Evolutionary conservation across 2,113 vertebrate species (phyloP), one percentile per base, ranked within the genome.

Genomic region (Phrynocephalus versicolor): DNA sequence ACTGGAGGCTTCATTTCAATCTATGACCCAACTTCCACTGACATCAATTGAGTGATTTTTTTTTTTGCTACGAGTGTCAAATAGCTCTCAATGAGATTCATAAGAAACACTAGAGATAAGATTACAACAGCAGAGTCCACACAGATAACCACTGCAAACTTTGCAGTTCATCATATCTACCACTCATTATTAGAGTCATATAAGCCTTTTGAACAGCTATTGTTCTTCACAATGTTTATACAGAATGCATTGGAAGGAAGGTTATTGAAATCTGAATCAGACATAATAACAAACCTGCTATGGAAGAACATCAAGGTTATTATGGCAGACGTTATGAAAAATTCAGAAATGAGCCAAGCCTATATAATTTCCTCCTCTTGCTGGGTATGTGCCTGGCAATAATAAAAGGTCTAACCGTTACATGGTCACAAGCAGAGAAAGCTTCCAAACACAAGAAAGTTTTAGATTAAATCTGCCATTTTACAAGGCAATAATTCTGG

Each of bases 391-490:
- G 60, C 69, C 72, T 89, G 70, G 30, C 51, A 85, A 45, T 81
- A 91, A 85, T 83, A 88, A 83, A 89, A 90, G 27, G 33, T 85
- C 81, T 62, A 87, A 88, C 35, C 57, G 81, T 13, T 77, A 0
- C 67, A 86, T 55, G 1, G 85, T 84, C 83, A 23, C 64, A 69
- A n/a, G 37, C 0, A 86, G 89, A 90, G 33, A 37, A 71, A 25
- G 1, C 62, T 90, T 89, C 23, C 79, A 79, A 87, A 90, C 88
- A 87, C 79, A 80, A 81, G 88, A 92, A 25, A 30, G 79, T 33
- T 90, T 92, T 88, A 87, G 74, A 58, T 70, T 73, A 41, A 83
- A 87, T 85, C 77, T 71, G 30, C 64, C 88, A 58, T 87, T 89
- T 78, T 90, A 84, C 84, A 91, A 74, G 60, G 30, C 51, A 89